Conservation (phyloP, 2,113 vertebrate species). For the Balaenoptera acutorostrata region DNA sequence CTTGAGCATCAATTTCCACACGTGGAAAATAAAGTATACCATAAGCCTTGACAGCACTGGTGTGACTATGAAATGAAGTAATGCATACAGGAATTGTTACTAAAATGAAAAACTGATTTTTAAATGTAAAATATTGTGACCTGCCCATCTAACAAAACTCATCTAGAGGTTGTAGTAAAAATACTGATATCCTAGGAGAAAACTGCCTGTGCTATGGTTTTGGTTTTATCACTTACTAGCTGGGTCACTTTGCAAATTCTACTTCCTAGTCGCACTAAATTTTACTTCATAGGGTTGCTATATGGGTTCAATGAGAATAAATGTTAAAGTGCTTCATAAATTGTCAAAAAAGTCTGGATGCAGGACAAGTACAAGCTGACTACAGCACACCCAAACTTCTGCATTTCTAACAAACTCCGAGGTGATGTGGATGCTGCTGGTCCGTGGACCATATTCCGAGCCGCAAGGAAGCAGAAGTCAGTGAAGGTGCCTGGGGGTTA, state of each 20-base stretch:
- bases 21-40: background rate
- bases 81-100: background rate
- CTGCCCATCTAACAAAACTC: background rate
- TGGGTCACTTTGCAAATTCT: background rate
- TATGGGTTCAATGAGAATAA: background rate
- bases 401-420: background rate
- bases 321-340: background rate
- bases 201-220: background rate
- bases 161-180: background rate
- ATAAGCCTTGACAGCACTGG: background rate
- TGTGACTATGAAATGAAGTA: background rate
- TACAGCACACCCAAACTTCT: background rate
- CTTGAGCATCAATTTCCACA: background rate
- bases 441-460: background rate
- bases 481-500: background rate
- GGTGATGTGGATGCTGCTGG: background rate
- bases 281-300: background rate
- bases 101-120: background rate
- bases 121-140: background rate
- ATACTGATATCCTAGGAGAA: background rate
- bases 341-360: background rate
- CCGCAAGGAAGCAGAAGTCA: background rate
- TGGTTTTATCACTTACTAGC: background rate
- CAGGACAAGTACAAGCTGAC: background rate
- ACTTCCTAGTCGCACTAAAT: background rate